Base-by-base conservation (phyloP, 2,113 vertebrate species). In the Oostethus manadensis region DNA sequence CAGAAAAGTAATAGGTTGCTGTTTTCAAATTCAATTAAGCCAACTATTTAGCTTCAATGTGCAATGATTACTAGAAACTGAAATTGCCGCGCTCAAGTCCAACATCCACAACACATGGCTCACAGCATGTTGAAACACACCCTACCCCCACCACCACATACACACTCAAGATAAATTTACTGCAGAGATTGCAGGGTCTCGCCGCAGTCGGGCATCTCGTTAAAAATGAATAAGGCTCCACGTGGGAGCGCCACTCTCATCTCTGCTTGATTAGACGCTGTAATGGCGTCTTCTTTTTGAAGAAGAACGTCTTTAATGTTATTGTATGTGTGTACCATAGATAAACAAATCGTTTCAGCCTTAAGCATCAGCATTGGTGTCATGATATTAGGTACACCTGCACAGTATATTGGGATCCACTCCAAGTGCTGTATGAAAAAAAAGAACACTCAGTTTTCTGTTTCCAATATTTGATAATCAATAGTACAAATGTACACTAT, bases 211-310 rank as follows among this genome's bases (percentile, higher is more conserved):
- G 66, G 29, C 68, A 70, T 81, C 70, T 85, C 62, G 72, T 84
- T 85, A 85, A 86, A 83, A 84, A 87, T 82, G 74, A 56, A 86
- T 84, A 66, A 72, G 61, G 77, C 74, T 71, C 46, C 55, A 35
- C 26, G 72, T 66, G 69, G 66, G 64, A 84, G 79, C 68, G 57
- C 71, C 74, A 68, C 73, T 64, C 66, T 80, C 66, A 42, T 61
- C 68, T 80, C 74, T 62, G 74, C 77, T 76, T 78, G 73, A 86
- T 86, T 81, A 77, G 79, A 79, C 51, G 23, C 51, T 49, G 60
- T 74, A 78, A 82, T 80, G 64, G 69, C 57, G 22, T 48, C 59
- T 76, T 29, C 40, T 70, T 56, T 46, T 54, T 7, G 35, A 62
- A 59, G 21, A 56, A 51, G 54, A 74, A 58, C 60, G 62, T 60